Evolutionary conservation across 2,797 vertebrate genomes (phyloP).

Genomic region (Tangara arthus): DNA sequence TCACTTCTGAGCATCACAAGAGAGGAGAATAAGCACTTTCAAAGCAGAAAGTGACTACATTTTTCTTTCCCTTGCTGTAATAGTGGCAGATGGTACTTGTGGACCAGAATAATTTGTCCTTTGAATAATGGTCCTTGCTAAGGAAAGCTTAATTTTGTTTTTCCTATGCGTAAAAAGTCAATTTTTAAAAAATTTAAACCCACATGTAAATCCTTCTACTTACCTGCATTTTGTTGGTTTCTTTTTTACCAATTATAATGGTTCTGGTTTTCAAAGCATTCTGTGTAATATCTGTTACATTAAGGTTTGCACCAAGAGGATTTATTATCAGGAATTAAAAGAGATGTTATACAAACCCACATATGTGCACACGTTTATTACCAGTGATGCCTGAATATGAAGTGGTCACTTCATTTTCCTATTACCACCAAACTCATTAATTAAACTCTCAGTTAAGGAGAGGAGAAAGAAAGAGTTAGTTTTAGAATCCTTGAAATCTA

Average conservation of each 20-base stretch:
- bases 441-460: too few relatives aligned
- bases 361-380: background rate
- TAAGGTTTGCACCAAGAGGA: background rate
- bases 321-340: background rate
- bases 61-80: background rate
- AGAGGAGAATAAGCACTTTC: background rate
- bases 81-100: background rate
- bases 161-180: background rate
- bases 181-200: background rate
- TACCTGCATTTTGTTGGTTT: background rate
- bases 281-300: background rate
- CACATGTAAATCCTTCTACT: background rate
- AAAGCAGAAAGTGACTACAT: background rate
- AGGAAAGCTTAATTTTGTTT: background rate
- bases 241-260: background rate
- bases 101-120: background rate
- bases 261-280: background rate
- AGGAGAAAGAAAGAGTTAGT: background rate
- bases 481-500: background rate
- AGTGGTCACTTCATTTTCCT: background rate
- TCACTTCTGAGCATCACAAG: background rate
- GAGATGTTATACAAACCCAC: background rate
- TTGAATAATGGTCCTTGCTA: background rate
- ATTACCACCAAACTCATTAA: background rate
- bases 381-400: background rate